A percentile compares a stretch with the other conserved stretches of the same genome.
Conservation (phyloP, 2,888 invertebrate genomes). For the Alviniconcha strummeri region DNA sequence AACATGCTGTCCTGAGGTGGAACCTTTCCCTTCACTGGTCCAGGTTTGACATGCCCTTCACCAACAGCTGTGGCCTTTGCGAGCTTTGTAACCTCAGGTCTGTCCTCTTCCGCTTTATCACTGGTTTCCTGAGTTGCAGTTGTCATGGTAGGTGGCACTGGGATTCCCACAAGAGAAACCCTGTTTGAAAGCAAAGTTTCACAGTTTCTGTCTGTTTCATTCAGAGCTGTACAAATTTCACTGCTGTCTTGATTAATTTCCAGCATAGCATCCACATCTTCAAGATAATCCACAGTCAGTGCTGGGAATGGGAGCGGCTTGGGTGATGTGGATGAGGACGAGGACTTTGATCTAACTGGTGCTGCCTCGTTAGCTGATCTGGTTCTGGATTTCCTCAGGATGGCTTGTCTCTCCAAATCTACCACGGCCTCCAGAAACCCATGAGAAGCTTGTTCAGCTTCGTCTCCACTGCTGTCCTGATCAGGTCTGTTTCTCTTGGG, state of each 20-base stretch:
- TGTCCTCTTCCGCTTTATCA: neutral
- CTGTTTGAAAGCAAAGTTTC: too few species aligned
- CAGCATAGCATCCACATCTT: slow-evolving; percentile 18
- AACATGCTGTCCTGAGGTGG: too few species aligned
- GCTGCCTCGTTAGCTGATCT: neutral
- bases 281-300: slow-evolving; percentile 23
- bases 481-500: neutral
- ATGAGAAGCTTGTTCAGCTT: neutral
- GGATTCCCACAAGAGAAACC: too few species aligned
- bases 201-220: too few species aligned
- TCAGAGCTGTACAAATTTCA: too few species aligned
- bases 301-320: neutral
- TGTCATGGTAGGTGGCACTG: too few species aligned
- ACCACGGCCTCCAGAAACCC: slow-evolving; percentile 25
- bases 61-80: too few species aligned
- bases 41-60: too few species aligned
- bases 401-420: neutral
- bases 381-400: slow-evolving; percentile 1
- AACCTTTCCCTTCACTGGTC: too few species aligned
- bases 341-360: neutral
- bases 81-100: neutral
- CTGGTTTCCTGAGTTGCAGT: too few species aligned
- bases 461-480: too few species aligned
- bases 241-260: neutral
- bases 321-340: neutral